Evolutionary conservation across 1,140 invertebrate genomes (phyloP), one percentile per base, ranked within the genome.

Genomic region (Scylla paramamosain): DNA sequence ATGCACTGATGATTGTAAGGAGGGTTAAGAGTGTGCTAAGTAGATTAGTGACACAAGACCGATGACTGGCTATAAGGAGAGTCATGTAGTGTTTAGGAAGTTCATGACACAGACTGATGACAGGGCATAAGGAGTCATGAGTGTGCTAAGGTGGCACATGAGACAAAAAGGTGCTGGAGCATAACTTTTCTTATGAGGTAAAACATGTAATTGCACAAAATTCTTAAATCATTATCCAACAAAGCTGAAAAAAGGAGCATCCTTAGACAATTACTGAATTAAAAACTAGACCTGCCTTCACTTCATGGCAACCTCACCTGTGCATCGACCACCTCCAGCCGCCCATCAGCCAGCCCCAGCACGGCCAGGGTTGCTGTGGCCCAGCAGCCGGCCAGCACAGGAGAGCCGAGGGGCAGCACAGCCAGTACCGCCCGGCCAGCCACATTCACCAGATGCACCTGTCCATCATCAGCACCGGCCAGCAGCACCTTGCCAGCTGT

Each of bases 401-500:
- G 96, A 91, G 97, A 97, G 7, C 97, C 96, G 29, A 97, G 83
- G 59, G 96, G 96, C 29, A 96, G 96, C 0, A 96, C 95, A 93
- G 97, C 97, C 25, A 97, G 10, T 93, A 97, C 97, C 96, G 97
- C 96, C 95, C 98, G 97, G 95, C 97, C 97, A n/a, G 97, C 97
- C 4, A 98, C 96, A 96, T 97, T 97, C 92, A 97, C 97, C 89
- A 97, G 97, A 83, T 97, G 96, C n/a, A 98, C 96, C 45, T 96
- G 96, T 6, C 97, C 97, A 97, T 97, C 97, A 97, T 98, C 98
- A 97, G 97, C 98, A 2, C 98, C 98, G 29, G 98, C 96, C 0
- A 98, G 93, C 59, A 98, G 93, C 84, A 98, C 93, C 96, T 98
- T 98, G 92, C 98, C 97, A 95, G 97, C 97, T 82, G 98, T 98